Evolutionary conservation across 1,140 invertebrate species (phyloP).

Genomic region (Hypothenemus hampei): DNA sequence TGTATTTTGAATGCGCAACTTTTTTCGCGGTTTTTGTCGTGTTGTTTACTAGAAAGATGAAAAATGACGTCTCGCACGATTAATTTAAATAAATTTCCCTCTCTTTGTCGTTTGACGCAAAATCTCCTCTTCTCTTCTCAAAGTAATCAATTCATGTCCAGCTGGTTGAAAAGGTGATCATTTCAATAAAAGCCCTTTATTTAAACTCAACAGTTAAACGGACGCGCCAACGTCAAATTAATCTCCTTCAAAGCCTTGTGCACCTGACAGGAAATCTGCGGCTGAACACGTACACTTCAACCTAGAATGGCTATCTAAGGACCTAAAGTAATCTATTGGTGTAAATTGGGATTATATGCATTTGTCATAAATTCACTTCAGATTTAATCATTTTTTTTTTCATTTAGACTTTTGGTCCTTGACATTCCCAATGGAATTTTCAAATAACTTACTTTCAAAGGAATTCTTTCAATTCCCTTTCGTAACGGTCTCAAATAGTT

Average conservation of each 20-base stretch:
- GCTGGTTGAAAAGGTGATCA: not conserved
- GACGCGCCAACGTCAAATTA: constrained; percentile 7
- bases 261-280: constrained; percentile 12
- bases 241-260: constrained; percentile 10
- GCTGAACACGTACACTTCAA: constrained; percentile 6
- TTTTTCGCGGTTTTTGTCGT: not conserved
- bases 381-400: no score
- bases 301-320: constrained; percentile 7
- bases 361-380: constrained; percentile 4
- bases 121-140: not conserved
- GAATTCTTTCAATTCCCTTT: no score
- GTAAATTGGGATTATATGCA: constrained; percentile 5
- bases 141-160: not conserved
- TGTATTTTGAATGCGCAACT: not conserved
- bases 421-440: no score
- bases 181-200: not conserved
- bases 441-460: no score
- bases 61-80: not conserved
- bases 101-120: not conserved
- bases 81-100: not conserved
- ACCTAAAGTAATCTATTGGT: constrained; percentile 6
- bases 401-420: no score
- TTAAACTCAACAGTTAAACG: not conserved
- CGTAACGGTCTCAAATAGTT: no score
- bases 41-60: not conserved